These are phyloP conservation scores for Zoroaster sp. DNA, from an alignment of 53 echinoderm and acorn worm genomes.

Conservation along the genomic window DNA sequence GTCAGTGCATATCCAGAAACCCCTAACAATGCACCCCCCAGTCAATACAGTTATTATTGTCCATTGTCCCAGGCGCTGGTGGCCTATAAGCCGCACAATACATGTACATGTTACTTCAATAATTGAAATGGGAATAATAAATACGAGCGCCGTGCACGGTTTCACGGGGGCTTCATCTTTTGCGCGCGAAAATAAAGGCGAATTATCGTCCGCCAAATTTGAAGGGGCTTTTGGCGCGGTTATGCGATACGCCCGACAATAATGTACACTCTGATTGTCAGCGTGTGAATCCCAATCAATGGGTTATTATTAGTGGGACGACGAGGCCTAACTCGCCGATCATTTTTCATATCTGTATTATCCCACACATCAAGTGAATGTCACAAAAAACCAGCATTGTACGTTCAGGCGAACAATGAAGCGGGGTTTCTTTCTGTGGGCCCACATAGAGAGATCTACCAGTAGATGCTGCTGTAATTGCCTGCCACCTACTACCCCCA, in stretches of 20 bases:
- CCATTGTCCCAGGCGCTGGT: slow-evolving; percentile 20
- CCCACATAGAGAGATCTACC: neutral
- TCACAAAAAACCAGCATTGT: neutral
- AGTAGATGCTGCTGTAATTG: neutral
- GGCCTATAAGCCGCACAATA: slow-evolving; percentile 10
- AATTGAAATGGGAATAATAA: slow-evolving; percentile 26
- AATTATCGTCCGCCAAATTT: slow-evolving; percentile 26
- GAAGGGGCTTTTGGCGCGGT: slow-evolving; percentile 42
- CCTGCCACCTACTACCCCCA: neutral
- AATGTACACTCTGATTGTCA: slow-evolving; percentile 20
- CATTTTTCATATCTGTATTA: slow-evolving; percentile 44
- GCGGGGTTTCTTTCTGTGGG: neutral
- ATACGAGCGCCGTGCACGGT: neutral
- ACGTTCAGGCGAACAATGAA: neutral
- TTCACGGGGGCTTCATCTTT: neutral
- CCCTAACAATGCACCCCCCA: slow-evolving; percentile 7
- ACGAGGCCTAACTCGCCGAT: neutral
- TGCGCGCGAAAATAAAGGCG: slow-evolving; percentile 37
- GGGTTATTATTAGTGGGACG: slow-evolving; percentile 24
- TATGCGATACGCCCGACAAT: slow-evolving; percentile 46
- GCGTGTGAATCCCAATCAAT: slow-evolving; percentile 1
- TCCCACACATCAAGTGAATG: neutral
- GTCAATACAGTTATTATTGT: slow-evolving; percentile 25
- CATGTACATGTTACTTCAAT: slow-evolving; percentile 37
- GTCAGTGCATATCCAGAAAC: neutral